phyloP scores from a whole-genome alignment of 2,888 invertebrate species.

The Neelides folsomi region DNA sequence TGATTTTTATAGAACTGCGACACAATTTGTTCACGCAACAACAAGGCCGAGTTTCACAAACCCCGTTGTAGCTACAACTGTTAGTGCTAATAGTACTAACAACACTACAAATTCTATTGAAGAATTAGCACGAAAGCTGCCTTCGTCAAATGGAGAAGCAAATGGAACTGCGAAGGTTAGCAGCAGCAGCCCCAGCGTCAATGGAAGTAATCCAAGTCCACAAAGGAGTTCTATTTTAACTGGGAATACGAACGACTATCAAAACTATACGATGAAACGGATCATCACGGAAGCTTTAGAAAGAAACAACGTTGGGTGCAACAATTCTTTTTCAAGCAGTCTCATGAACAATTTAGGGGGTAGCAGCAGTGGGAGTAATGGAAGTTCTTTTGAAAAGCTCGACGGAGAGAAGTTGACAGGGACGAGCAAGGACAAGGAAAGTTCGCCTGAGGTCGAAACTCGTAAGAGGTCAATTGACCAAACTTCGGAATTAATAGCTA shows the following conservation, averaged over 20 bases:
- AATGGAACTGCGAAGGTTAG: neutral
- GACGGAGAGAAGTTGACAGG: too few relatives aligned
- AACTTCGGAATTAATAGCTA: too few relatives aligned
- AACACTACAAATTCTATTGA: conserved; percentile 2
- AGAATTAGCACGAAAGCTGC: neutral
- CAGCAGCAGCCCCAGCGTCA: conserved; percentile 5
- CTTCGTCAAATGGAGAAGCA: neutral
- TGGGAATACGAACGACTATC: conserved; percentile 24
- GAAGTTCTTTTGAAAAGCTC: too few relatives aligned
- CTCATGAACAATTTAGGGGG: conserved; percentile 1
- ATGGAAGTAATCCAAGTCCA: neutral
- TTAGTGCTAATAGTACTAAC: conserved; percentile 4
- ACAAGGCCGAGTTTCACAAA: conserved; percentile 3
- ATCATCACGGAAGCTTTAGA: conserved; percentile 32
- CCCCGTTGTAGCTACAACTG: conserved; percentile 8
- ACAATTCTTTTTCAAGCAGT: conserved; percentile 6
- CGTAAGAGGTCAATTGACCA: too few relatives aligned
- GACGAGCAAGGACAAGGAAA: too few relatives aligned
- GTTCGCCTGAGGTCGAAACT: too few relatives aligned
- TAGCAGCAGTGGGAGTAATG: neutral
- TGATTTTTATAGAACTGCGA: too few relatives aligned
- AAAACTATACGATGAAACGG: conserved; percentile 31
- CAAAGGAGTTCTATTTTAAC: conserved; percentile 10
- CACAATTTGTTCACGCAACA: neutral
- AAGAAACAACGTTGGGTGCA: conserved; percentile 30